phyloP scores from a whole-genome alignment of 2,113 vertebrate genomes.

The Morone saxatilis region DNA sequence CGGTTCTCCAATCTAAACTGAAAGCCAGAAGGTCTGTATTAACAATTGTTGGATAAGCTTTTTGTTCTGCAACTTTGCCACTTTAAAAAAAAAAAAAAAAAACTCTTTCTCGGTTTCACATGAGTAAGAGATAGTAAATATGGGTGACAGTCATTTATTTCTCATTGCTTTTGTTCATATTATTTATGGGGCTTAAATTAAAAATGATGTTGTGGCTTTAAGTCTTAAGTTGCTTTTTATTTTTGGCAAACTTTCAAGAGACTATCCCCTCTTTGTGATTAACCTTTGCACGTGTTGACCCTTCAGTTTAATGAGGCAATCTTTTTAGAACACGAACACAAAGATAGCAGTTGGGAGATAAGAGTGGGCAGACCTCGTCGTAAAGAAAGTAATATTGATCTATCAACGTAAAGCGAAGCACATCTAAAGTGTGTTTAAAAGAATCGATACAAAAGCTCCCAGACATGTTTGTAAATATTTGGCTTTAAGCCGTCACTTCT shows the following conservation, averaged over 20 bases:
- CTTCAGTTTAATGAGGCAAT: slow-evolving; percentile 60
- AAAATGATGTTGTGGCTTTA: neutral
- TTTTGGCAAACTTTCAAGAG: slow-evolving; percentile 34
- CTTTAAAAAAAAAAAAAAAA: neutral
- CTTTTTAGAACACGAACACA: slow-evolving; percentile 45
- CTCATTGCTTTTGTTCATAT: neutral
- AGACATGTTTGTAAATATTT: slow-evolving; percentile 55
- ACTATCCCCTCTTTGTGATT: slow-evolving; percentile 20
- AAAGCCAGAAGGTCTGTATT: slow-evolving; percentile 48
- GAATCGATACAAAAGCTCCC: slow-evolving; percentile 5
- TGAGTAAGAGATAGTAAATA: neutral
- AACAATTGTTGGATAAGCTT: slow-evolving; percentile 19
- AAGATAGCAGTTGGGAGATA: slow-evolving; percentile 58
- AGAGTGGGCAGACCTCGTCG: slow-evolving; percentile 35
- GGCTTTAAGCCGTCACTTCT: slow-evolving; percentile 16
- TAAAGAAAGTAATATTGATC: slow-evolving; percentile 54
- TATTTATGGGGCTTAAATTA: neutral
- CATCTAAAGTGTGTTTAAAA: slow-evolving; percentile 19
- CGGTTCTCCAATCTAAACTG: slow-evolving; percentile 45
- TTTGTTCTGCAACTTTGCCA: slow-evolving; percentile 17
- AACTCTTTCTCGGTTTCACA: neutral
- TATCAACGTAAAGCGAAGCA: slow-evolving; percentile 3
- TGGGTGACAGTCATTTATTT: neutral
- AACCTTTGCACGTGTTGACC: slow-evolving; percentile 68
- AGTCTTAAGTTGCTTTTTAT: neutral